Evolutionary conservation across 2,113 vertebrate species (phyloP).

Genomic region (Nesoenas mayeri): DNA sequence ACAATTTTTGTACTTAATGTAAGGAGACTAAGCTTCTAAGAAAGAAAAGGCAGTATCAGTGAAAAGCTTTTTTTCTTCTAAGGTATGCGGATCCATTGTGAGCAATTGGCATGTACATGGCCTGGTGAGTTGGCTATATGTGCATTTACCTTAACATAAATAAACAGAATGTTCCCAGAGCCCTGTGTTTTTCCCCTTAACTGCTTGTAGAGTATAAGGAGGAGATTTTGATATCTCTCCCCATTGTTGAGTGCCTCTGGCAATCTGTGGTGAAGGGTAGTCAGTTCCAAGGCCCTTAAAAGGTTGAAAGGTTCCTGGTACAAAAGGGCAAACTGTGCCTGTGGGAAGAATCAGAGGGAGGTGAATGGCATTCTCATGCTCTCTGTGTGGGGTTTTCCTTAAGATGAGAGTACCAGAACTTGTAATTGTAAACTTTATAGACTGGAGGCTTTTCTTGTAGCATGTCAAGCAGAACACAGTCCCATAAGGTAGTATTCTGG

Average conservation of each 20-base stretch:
- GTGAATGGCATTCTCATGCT: neutral
- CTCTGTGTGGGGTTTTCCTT: neutral
- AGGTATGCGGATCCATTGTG: neutral
- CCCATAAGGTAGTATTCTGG: neutral
- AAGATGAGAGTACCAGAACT: neutral
- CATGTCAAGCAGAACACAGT: neutral
- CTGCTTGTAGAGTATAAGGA: neutral
- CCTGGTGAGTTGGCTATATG: neutral
- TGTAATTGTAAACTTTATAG: neutral
- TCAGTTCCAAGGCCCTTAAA: neutral
- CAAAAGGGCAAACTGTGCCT: neutral
- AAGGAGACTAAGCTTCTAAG: neutral
- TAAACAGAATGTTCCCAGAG: neutral
- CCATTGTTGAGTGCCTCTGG: neutral
- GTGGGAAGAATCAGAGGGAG: neutral
- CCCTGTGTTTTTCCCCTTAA: neutral
- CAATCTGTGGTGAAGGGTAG: neutral
- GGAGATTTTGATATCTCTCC: neutral
- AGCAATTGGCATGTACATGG: neutral
- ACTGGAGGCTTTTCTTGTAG: neutral
- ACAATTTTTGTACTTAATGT: neutral
- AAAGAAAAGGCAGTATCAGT: neutral
- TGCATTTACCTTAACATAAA: neutral
- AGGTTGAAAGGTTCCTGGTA: neutral
- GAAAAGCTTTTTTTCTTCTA: neutral